Evolutionary conservation across 2,113 vertebrate species (phyloP).

Genomic region (Stercorarius parasiticus): DNA sequence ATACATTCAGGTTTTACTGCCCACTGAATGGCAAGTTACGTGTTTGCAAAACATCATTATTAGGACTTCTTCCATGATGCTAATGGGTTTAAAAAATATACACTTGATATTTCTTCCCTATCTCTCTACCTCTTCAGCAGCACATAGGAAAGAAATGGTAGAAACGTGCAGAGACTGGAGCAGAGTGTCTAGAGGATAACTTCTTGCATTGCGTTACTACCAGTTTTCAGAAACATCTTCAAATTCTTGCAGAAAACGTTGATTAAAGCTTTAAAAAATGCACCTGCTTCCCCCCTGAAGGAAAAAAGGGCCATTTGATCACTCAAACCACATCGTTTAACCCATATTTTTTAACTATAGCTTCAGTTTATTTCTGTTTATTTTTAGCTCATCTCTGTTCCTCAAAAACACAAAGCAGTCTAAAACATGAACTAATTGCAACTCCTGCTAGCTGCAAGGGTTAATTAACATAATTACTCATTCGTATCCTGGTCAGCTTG

Average conservation of each 20-base stretch:
- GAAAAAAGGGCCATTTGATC: neutral
- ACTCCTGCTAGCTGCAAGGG: neutral
- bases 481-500: neutral
- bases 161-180: neutral
- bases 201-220: fast-evolving
- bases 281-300: neutral
- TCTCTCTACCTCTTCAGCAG: neutral
- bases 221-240: neutral
- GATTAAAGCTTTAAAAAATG: neutral
- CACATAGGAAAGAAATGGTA: neutral
- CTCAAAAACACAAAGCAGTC: neutral
- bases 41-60: neutral
- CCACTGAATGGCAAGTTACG: neutral
- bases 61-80: neutral
- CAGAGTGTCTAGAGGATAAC: neutral
- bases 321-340: neutral
- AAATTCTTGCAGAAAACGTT: neutral
- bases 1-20: neutral
- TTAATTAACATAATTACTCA: constrained; percentile 59
- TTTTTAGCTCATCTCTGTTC: neutral
- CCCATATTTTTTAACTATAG: neutral
- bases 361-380: neutral
- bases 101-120: neutral
- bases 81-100: neutral
- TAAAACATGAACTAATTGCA: neutral